phyloP scores from a whole-genome alignment of 1,140 invertebrate species.

The Leptinotarsa texana region DNA sequence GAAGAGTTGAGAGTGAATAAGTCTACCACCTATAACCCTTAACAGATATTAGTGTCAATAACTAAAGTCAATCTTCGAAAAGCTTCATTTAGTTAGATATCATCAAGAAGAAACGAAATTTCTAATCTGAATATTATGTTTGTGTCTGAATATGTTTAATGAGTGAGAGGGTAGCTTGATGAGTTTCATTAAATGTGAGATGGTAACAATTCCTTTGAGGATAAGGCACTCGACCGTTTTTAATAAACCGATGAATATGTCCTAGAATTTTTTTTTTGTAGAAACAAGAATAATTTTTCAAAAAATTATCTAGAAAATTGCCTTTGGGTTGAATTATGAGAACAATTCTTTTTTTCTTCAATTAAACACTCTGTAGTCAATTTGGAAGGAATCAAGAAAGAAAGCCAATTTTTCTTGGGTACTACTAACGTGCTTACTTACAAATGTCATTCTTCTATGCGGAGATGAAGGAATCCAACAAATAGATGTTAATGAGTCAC shows the following conservation, averaged over 20 bases:
- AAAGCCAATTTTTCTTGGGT: not conserved
- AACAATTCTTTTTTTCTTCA: too few relatives aligned
- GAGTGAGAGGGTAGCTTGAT: not conserved
- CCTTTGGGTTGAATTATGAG: too few relatives aligned
- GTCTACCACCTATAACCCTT: not conserved
- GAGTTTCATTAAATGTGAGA: not conserved
- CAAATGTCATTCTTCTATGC: not conserved
- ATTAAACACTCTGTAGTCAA: too few relatives aligned
- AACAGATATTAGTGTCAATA: not conserved
- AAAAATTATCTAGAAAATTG: too few relatives aligned
- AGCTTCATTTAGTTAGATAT: not conserved
- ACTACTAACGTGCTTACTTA: constrained; percentile 26
- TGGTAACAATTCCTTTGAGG: not conserved
- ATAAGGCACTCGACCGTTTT: not conserved
- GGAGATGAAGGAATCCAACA: not conserved
- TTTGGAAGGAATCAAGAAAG: too few relatives aligned
- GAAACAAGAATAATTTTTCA: too few relatives aligned
- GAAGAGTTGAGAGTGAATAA: constrained; percentile 9
- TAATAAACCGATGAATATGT: not conserved
- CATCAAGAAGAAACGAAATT: not conserved
- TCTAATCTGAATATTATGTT: not conserved
- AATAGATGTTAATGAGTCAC: not conserved
- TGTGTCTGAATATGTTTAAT: not conserved
- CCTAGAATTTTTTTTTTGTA: too few relatives aligned
- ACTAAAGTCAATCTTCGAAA: not conserved